phyloP scores from a whole-genome alignment of 2,113 vertebrate genomes.

The Neodon shergylaensis region DNA sequence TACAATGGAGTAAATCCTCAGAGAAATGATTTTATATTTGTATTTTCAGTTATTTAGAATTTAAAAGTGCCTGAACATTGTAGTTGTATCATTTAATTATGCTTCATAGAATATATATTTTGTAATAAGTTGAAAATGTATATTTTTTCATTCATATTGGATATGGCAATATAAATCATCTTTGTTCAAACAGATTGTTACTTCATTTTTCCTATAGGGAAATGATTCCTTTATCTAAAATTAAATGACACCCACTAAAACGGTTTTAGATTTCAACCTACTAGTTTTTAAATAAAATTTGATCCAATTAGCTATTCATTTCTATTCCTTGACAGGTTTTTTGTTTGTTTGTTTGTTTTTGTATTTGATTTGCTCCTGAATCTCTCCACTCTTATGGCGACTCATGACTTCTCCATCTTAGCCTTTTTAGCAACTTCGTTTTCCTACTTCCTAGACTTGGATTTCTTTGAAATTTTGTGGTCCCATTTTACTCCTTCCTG shows the following conservation, averaged over 20 bases:
- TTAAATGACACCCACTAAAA: background rate
- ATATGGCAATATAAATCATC: background rate
- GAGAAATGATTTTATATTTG: background rate
- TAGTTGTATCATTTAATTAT: background rate
- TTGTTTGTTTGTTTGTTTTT: background rate
- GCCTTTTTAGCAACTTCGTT: background rate
- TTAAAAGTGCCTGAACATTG: constrained; percentile 32
- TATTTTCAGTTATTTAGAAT: constrained; percentile 2
- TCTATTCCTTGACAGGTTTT: background rate
- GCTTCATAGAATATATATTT: background rate
- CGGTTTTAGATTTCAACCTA: background rate
- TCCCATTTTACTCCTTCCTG: background rate
- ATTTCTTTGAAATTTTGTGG: background rate
- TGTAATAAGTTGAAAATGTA: background rate
- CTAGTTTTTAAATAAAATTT: background rate
- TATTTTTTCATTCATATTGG: background rate
- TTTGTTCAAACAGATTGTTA: background rate
- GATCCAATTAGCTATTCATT: background rate
- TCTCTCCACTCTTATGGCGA: background rate
- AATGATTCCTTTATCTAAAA: background rate
- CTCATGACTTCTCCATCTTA: background rate
- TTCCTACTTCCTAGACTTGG: background rate
- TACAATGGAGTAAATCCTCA: background rate
- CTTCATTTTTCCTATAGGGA: background rate
- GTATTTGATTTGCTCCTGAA: background rate